phyloP scores from a whole-genome alignment of 2,797 vertebrate species.

The Poeciliopsis infans region DNA sequence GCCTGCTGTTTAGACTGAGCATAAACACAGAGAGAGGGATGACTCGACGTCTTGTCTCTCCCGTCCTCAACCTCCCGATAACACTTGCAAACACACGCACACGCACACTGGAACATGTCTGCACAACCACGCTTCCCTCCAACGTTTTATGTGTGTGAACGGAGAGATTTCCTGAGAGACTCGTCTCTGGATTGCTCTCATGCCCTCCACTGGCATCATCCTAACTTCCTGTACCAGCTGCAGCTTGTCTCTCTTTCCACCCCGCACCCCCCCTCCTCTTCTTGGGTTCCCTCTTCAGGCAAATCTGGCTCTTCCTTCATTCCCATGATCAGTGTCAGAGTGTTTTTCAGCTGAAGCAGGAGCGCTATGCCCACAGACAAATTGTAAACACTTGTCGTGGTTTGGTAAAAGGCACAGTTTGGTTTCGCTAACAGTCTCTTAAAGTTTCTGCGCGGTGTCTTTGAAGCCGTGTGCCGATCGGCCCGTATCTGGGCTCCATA shows the following conservation, averaged over 20 bases:
- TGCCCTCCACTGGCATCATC: constrained; percentile 65
- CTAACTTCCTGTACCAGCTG: constrained; percentile 75
- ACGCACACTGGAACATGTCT: constrained; percentile 40
- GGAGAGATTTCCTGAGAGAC: constrained; percentile 53
- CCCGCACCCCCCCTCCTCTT: not conserved
- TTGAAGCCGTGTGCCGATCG: not conserved
- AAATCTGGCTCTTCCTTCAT: constrained; percentile 51
- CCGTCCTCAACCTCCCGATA: constrained; percentile 66
- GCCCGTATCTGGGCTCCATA: not conserved
- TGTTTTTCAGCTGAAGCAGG: constrained; percentile 53
- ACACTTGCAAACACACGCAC: constrained; percentile 37
- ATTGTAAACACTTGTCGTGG: constrained; percentile 30
- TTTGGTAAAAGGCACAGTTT: constrained; percentile 3
- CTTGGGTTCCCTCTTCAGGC: constrained; percentile 35
- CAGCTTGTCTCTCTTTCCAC: constrained; percentile 50
- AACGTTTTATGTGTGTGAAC: constrained; percentile 36
- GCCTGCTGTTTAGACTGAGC: constrained; percentile 77
- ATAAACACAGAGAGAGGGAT: constrained; percentile 79
- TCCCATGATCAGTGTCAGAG: constrained; percentile 69
- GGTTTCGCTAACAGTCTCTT: not conserved
- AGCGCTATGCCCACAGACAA: constrained; percentile 27
- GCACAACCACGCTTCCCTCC: constrained; percentile 38
- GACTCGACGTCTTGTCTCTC: constrained; percentile 66
- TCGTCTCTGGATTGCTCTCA: constrained; percentile 54
- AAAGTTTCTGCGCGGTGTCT: not conserved